Percentiles rank a stretch among this genome's conserved stretches.
Evolutionary conservation across 2,797 vertebrate genomes (phyloP).

Genomic region (Alca torda): DNA sequence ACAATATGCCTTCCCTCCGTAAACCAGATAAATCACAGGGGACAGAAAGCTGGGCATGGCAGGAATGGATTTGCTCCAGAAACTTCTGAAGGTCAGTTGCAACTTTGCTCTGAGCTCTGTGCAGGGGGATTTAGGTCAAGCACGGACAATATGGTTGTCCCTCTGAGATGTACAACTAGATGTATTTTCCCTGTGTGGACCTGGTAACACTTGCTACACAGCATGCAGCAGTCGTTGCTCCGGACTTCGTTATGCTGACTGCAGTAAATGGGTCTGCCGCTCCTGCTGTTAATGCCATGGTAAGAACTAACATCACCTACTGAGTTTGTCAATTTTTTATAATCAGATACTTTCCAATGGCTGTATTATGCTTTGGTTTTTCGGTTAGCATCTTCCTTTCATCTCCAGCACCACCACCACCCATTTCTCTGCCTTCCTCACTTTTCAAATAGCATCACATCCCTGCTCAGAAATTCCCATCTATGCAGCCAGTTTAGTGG

Average conservation of each 20-base stretch:
- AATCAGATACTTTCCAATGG: not conserved
- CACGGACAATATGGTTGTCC: not conserved
- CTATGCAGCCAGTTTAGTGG: not conserved
- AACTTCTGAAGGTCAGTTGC: constrained; percentile 21
- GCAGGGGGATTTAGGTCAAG: not conserved
- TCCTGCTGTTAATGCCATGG: not conserved
- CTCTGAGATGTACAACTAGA: not conserved
- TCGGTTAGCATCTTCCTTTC: not conserved
- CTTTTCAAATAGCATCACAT: not conserved
- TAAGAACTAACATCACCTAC: not conserved
- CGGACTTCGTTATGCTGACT: not conserved
- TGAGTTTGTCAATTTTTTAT: not conserved
- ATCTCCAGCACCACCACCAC: not conserved
- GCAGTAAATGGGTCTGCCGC: not conserved
- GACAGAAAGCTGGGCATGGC: not conserved
- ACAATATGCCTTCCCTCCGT: not conserved
- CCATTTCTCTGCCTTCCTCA: not conserved
- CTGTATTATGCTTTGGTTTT: not conserved
- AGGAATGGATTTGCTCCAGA: not conserved
- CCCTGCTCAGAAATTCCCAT: not conserved
- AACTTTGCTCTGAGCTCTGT: not conserved
- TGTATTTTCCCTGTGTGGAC: not conserved
- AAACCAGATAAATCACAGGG: not conserved
- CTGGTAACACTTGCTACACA: not conserved
- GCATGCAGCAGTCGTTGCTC: rapidly evolving